Percentiles rank a stretch among this genome's conserved stretches.
phyloP scores from a whole-genome alignment of 2,113 vertebrate genomes.

The Sylvietta virens region DNA sequence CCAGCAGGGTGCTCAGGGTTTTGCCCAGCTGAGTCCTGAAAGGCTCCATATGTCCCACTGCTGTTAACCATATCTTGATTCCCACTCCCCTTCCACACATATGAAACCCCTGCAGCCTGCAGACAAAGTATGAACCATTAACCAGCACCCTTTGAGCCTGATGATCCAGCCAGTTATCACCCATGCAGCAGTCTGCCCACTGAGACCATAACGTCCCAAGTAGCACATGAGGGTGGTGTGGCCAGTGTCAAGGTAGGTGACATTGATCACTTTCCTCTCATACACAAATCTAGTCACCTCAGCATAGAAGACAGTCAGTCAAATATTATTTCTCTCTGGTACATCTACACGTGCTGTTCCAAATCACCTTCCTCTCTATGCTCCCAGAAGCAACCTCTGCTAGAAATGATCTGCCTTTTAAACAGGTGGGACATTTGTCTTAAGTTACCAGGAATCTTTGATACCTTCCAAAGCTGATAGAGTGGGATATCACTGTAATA shows the following conservation, averaged over 20 bases:
- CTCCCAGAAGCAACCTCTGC: neutral
- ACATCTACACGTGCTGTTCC: neutral
- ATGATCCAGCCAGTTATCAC: neutral
- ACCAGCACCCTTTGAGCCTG: neutral
- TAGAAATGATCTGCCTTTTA: neutral
- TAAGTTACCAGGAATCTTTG: neutral
- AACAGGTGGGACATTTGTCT: neutral
- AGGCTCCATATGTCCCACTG: neutral
- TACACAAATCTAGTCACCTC: neutral
- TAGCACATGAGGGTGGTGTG: neutral
- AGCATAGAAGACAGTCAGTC: neutral
- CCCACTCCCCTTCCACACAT: too few relatives aligned
- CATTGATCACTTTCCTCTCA: neutral
- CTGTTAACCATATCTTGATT: neutral
- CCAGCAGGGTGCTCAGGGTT: neutral
- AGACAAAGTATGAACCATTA: neutral
- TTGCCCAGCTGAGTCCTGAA: neutral
- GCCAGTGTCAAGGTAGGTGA: neutral
- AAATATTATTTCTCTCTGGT: neutral
- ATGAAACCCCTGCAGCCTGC: neutral
- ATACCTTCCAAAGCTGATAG: neutral
- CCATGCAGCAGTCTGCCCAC: neutral
- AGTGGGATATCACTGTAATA: neutral
- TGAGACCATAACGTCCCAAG: fast-evolving
- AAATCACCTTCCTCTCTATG: neutral